These are phyloP conservation scores for Vulpes ferrilata DNA, from an alignment of 2,113 vertebrate genomes.

Conservation along the genomic window DNA sequence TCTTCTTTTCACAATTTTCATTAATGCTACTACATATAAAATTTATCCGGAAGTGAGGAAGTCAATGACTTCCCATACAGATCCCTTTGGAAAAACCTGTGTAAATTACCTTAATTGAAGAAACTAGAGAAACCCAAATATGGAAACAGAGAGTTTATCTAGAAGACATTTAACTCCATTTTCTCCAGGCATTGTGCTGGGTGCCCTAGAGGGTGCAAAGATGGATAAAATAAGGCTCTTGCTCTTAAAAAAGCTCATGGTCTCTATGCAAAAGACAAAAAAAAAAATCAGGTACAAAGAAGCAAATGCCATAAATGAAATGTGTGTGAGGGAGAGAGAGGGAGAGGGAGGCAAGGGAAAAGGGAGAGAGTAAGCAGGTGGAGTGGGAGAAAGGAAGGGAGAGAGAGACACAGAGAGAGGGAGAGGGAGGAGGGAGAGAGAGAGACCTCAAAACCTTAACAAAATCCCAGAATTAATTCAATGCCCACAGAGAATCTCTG, in stretches of 20 bases:
- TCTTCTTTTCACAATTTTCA: background rate
- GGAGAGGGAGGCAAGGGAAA: background rate
- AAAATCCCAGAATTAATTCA: background rate
- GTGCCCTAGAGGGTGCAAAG: background rate
- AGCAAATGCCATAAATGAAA: background rate
- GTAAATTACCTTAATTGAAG: background rate
- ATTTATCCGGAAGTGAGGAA: background rate
- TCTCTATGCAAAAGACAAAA: background rate
- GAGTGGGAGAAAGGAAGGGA: background rate
- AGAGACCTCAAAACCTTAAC: background rate
- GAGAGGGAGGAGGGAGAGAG: background rate
- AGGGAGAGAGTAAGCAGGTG: background rate
- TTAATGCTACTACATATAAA: slow-evolving; percentile 21
- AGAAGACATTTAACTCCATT: background rate
- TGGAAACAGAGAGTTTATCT: background rate
- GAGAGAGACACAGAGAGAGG: background rate
- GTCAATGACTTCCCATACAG: background rate
- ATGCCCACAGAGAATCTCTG: background rate
- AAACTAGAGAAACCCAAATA: background rate
- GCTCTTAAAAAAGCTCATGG: background rate
- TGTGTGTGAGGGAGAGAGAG: rapidly evolving
- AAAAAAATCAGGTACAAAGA: background rate
- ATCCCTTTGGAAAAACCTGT: background rate
- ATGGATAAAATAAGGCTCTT: background rate
- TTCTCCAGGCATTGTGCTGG: background rate